These are phyloP conservation scores for Avahi laniger DNA, from an alignment of 2,797 vertebrate species.

Conservation along the genomic window DNA sequence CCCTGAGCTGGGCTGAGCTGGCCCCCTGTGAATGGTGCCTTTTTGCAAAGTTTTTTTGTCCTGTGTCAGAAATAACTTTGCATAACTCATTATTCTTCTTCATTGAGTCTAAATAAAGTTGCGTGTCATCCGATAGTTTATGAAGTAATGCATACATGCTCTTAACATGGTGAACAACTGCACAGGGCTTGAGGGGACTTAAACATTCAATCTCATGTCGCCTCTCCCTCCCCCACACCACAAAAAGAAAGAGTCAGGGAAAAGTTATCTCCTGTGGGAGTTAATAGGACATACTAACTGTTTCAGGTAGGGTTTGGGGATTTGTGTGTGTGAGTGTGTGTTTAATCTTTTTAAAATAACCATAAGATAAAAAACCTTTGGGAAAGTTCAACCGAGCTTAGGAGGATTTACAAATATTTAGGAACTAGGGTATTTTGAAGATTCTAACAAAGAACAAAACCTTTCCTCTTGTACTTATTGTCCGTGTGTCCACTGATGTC, in stretches of 20 bases:
- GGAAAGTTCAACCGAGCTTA: constrained; percentile 55
- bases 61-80: constrained; percentile 49
- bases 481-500: constrained; percentile 70
- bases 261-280: constrained; percentile 16
- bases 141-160: constrained; percentile 39
- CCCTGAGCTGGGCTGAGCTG: neutral
- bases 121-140: constrained; percentile 43
- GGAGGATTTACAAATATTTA: constrained; percentile 68
- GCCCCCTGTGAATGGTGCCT: neutral
- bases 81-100: constrained; percentile 64
- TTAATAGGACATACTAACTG: neutral
- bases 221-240: neutral
- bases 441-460: constrained; percentile 69
- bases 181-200: neutral
- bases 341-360: constrained; percentile 33
- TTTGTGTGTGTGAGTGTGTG: neutral
- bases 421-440: constrained; percentile 66
- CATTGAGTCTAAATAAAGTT: constrained; percentile 54
- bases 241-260: neutral
- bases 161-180: constrained; percentile 23
- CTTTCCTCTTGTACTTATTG: constrained; percentile 62
- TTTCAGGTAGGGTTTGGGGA: constrained; percentile 38
- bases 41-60: constrained; percentile 29
- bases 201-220: neutral
- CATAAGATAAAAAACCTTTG: constrained; percentile 40